Evolutionary conservation across 2,888 invertebrate genomes (phyloP).

Genomic region (Mamestra brassicae): DNA sequence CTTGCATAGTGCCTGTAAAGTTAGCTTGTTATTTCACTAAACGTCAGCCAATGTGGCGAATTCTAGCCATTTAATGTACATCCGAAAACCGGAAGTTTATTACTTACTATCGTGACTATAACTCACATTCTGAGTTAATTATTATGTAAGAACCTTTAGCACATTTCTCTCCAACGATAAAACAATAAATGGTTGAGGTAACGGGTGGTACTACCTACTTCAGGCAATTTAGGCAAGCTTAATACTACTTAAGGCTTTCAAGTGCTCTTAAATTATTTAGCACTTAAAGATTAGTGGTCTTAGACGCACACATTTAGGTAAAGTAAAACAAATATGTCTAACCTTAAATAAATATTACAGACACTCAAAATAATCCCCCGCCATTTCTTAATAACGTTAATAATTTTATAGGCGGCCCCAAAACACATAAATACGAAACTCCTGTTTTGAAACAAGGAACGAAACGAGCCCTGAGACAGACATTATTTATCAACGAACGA

Average conservation of each 20-base stretch:
- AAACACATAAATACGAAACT: constrained; percentile 51
- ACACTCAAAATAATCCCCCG: constrained; percentile 19
- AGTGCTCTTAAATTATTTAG: constrained; percentile 36
- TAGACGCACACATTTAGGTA: background rate
- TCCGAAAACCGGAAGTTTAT: constrained; percentile 20
- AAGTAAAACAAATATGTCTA: background rate
- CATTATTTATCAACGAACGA: constrained; percentile 56
- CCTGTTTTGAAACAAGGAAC: constrained; percentile 39
- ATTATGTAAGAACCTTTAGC: constrained; percentile 9
- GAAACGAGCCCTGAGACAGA: constrained; percentile 41
- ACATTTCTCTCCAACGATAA: background rate
- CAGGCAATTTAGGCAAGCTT: constrained; percentile 6
- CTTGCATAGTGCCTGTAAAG: constrained; percentile 34
- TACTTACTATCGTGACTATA: constrained; percentile 23
- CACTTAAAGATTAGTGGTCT: constrained; percentile 15
- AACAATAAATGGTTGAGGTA: background rate
- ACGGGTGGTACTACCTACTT: background rate
- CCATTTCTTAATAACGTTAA: constrained; percentile 50
- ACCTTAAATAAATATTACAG: background rate
- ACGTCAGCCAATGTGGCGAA: constrained; percentile 18
- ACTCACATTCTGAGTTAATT: constrained; percentile 33
- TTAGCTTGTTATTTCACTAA: constrained; percentile 28
- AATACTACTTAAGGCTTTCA: constrained; percentile 3
- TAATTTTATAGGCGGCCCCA: constrained; percentile 37
- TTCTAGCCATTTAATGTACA: constrained; percentile 26